Evolutionary conservation across 2,797 vertebrate genomes (phyloP), one percentile per base, ranked within the genome.

Genomic region (Sebastes hubbsi): DNA sequence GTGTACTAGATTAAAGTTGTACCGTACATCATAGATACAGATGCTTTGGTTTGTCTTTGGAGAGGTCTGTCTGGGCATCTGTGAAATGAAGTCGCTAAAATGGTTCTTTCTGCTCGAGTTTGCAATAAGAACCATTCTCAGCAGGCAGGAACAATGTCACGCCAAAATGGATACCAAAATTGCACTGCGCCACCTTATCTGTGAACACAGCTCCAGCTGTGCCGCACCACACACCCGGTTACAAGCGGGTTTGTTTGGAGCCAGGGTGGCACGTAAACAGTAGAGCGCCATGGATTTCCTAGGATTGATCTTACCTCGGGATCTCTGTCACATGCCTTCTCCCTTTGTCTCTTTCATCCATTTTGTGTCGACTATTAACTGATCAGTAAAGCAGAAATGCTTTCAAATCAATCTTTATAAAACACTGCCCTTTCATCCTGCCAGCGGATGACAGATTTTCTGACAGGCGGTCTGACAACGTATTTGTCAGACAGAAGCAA

Each of bases 341-440:
- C 18, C 13, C 14, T 67, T 55, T 59, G 46, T 80, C 34, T 52
- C 34, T 56, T 63, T 79, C 71, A 80, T 82, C 52, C 61, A 34
- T 72, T 76, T 14, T 71, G 9, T 73, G 10, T 68, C 7, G n/a
- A 77, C 81, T 75, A 73, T 60, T 75, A 88, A 77, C 59, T 74
- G 27, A 62, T 77, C 49, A n/a, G 42, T 56, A 71, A 82, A 80
- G 77, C 22, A 70, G 70, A 81, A 58, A 69, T 32, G 29, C 73
- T 74, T 65, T 32, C 6, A 70, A 85, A 87, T 85, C 76, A 42
- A 64, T 87, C 76, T 83, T 69, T 36, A 58, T 68, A 36, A 84
- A 88, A 75, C 24, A n/a, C 18, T 27, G 72, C 32, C 72, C 83
- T 78, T 73, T 80, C 71, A 60, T 73, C 49, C 72, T 77, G 59